Base-by-base conservation (phyloP, 35 echinoderm and acorn worm genomes). In the Hemicentrotus pulcherrimus region DNA sequence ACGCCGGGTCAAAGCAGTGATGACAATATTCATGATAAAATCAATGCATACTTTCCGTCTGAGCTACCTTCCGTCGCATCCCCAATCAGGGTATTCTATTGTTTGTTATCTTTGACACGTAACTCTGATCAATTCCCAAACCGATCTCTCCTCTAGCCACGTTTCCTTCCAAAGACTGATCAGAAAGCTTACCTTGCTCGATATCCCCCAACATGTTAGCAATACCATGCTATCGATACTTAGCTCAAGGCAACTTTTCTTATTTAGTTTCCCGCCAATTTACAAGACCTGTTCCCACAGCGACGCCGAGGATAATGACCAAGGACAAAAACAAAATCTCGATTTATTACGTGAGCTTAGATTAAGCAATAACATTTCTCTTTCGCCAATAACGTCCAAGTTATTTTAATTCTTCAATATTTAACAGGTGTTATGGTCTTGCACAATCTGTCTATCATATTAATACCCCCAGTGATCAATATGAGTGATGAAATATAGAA, bases 251-350 rank as follows among this genome's bases (percentile, higher is more conserved):
- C 32, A 24, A 47, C 88, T 45, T 90, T 45, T 47, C 88, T 90
- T 47, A 47, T 47, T 90, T 47, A 47, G 88, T 90, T 90, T 90
- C 88, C 88, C 88, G 65, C 65, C 65, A 78, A 78, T 78, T 78
- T 78, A 14, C 65, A 78, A 78, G 28, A 78, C 24, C 65, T 8
- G 18, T 78, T 78, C 65, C 65, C 65, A 78, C 65, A 22, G 65
- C 65, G 65, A 55, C 50, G 50, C 4, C 2, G 65, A 28, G 22
- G 22, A 78, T 78, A 6, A 78, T n/a, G 28, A n/a, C 24, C 24
- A n/a, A 78, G 65, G 65, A n/a, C 61, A n/a, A 71, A 24, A 55
- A 55, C 50, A 10, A 15, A 55, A 55, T 55, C 8, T 55, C 50
- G 12, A 55, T 55, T 55, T 55, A 55, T 55, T 55, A 52, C 50